phyloP scores from a whole-genome alignment of 23 tunicate species.

The Pegea sp. region DNA sequence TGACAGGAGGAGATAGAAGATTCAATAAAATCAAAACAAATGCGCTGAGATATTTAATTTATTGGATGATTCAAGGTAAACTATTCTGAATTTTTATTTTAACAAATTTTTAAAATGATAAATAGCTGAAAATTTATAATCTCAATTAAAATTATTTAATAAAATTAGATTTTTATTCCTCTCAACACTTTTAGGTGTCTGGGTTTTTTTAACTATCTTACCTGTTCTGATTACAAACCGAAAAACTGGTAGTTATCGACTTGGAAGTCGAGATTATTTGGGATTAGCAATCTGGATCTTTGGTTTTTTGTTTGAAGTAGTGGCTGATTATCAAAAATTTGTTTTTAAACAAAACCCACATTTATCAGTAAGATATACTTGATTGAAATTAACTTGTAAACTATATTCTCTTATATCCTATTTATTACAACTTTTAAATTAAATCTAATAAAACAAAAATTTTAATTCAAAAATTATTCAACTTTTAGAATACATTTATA shows the following conservation, averaged over 20 bases:
- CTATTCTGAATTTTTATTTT: too few species aligned
- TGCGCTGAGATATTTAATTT: slow-evolving; percentile 23
- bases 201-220: slow-evolving; percentile 40
- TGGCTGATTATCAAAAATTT: slow-evolving; percentile 70
- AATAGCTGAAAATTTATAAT: not conserved
- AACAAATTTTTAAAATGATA: not conserved
- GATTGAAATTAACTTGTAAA: not conserved
- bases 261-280: slow-evolving; percentile 26
- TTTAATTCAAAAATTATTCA: too few species aligned
- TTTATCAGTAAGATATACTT: slow-evolving; percentile 26
- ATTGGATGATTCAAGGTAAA: slow-evolving; percentile 75
- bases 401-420: not conserved
- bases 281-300: slow-evolving; percentile 51
- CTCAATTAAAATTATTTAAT: not conserved
- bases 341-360: slow-evolving; percentile 36
- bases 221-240: slow-evolving; percentile 42
- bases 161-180: slow-evolving; percentile 1
- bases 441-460: not conserved
- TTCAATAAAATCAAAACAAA: slow-evolving; percentile 48
- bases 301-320: slow-evolving; percentile 59
- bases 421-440: not conserved
- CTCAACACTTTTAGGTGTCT: slow-evolving; percentile 16
- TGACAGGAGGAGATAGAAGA: slow-evolving; percentile 42
- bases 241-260: slow-evolving; percentile 2
- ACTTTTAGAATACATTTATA: slow-evolving; percentile 87